phyloP scores from a whole-genome alignment of 2,888 invertebrate genomes.

The Eutolmus rufibarbis region DNA sequence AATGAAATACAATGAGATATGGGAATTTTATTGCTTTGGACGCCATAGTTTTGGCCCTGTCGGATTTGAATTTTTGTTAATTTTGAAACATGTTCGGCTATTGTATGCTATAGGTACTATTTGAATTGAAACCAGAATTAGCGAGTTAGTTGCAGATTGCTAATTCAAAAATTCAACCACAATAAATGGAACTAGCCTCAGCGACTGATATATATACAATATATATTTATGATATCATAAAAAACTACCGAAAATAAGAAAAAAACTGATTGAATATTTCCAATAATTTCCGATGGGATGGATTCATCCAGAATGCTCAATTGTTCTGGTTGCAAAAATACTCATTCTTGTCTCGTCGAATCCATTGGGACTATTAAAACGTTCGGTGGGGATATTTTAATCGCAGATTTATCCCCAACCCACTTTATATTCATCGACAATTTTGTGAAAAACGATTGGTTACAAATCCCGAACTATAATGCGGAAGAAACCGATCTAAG shows the following conservation, averaged over 20 bases:
- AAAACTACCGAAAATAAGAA: not conserved
- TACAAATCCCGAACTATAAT: not conserved
- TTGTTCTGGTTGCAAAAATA: not conserved
- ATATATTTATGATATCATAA: not conserved
- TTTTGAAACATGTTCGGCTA: too few species aligned
- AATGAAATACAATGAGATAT: too few species aligned
- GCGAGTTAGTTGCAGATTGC: too few species aligned
- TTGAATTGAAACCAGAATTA: too few species aligned
- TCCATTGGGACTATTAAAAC: not conserved
- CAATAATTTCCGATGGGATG: not conserved
- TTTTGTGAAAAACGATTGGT: not conserved
- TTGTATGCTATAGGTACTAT: too few species aligned
- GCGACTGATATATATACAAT: not conserved
- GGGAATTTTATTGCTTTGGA: too few species aligned
- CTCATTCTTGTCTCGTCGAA: not conserved
- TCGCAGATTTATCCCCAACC: not conserved
- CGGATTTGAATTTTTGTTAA: too few species aligned
- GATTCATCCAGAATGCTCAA: not conserved
- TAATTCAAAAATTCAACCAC: not conserved
- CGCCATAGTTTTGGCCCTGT: too few species aligned
- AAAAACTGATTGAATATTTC: not conserved
- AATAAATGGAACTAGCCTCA: not conserved
- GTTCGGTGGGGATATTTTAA: not conserved
- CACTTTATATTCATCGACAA: not conserved
- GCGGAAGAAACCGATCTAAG: not conserved